phyloP scores from a whole-genome alignment of 2,888 invertebrate genomes.

The Xylophagus ater region DNA sequence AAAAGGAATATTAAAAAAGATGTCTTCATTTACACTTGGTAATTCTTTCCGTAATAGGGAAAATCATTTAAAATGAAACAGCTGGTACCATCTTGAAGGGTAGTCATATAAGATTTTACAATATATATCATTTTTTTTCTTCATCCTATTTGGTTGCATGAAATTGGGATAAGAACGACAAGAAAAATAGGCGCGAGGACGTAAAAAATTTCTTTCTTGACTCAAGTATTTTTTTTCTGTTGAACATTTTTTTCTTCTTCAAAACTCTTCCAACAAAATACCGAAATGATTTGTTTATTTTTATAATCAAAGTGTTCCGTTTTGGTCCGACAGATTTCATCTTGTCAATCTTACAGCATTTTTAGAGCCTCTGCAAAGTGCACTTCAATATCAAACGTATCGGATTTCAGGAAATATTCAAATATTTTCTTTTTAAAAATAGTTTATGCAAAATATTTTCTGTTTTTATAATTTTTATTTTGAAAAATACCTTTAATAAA shows the following conservation, averaged over 20 bases:
- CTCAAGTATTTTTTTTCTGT: no score
- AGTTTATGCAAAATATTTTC: constrained; percentile 21
- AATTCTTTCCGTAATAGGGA: constrained; percentile 3
- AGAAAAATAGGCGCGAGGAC: no score
- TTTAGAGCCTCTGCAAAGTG: constrained; percentile 2
- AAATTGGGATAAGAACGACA: no score
- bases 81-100: constrained; percentile 19
- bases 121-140: no score
- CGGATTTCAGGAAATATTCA: constrained; percentile 8
- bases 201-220: no score
- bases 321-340: no score
- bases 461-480: background rate
- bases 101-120: constrained; percentile 5
- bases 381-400: constrained; percentile 6
- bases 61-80: constrained; percentile 16
- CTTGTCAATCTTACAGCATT: constrained; percentile 4
- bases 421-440: background rate
- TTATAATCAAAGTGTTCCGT: constrained; percentile 7
- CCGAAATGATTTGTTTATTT: constrained; percentile 12
- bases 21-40: constrained; percentile 7
- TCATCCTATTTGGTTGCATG: no score
- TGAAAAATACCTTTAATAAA: constrained; percentile 6
- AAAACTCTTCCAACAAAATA: no score
- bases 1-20: constrained; percentile 3
- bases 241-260: no score